Base-by-base conservation (phyloP, 2,888 invertebrate genomes). In the Apomyelois bistriatella region DNA sequence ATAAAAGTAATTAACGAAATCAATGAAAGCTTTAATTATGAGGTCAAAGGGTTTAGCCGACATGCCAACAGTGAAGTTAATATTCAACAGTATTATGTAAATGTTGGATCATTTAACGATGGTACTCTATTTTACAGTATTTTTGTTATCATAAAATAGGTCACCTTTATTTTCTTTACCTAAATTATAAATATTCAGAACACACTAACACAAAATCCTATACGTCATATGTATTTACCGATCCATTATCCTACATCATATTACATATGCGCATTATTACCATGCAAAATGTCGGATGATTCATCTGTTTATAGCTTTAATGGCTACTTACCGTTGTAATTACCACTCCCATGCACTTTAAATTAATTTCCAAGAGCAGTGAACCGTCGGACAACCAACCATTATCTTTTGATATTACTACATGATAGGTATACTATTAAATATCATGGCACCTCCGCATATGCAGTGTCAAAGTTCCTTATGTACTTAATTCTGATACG, bases 281-380 rank as follows among this genome's bases (percentile, higher is more conserved):
- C 63, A 74, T 76, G 79, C 74, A 78, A 81, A 83, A 77, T 65
- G 69, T 61, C 53, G 64, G 62, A 72, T 78, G 79, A 81, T 76
- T 77, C 76, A 78, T 75, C 73, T 76, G 76, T 79, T 79, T 80
- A 79, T 80, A 73, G 72, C 72, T 66, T 65, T 84, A 82, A 82
- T 82, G 70, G 79, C 78, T 82, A 79, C 80, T 81, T 78, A 76
- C 61, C 68, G 64, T 65, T 61, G 74, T 78, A 80, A 83, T 82
- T 80, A 79, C 79, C 74, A 72, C 78, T 80, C 79, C 79, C 75
- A 82, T 82, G 79, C 81, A 84, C 79, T 85, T 82, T 82, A 83
- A 86, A 85, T 87, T 85, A 84, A 86, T 87, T 83, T 76, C 74
- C 73, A 72, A 79, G 78, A 74, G 77, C 76, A 79, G 66, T 76